Evolutionary conservation across 2,888 invertebrate species (phyloP).

Genomic region (Ectemnius cavifrons): DNA sequence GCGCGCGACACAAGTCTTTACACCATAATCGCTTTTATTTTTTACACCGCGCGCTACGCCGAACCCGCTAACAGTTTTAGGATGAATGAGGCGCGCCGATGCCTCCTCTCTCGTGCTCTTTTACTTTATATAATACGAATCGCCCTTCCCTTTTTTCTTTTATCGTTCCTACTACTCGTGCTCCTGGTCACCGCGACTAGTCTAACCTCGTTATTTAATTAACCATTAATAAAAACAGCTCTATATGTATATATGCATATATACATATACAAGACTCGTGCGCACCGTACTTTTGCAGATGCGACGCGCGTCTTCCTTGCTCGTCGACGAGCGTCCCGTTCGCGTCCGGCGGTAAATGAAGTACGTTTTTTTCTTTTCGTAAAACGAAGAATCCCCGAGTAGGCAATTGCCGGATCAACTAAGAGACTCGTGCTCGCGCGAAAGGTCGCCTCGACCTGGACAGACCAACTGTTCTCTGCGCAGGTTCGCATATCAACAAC

Average conservation of each 20-base stretch:
- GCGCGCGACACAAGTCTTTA: no score
- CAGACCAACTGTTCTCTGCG: no score
- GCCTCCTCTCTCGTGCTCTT: constrained; percentile 42
- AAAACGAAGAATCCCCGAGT: constrained; percentile 8
- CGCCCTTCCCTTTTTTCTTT: constrained; percentile 48
- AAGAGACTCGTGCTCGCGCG: no score
- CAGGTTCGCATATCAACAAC: no score
- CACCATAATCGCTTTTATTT: constrained; percentile 42
- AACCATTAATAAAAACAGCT: constrained; percentile 60
- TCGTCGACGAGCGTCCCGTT: constrained; percentile 25
- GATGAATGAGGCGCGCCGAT: constrained; percentile 57
- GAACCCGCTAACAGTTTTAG: constrained; percentile 36
- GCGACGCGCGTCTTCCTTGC: constrained; percentile 29
- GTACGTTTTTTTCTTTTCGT: neutral
- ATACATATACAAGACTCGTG: constrained; percentile 43
- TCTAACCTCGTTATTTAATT: constrained; percentile 64
- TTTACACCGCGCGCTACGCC: constrained; percentile 8
- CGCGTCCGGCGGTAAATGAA: constrained; percentile 20
- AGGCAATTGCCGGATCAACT: no score
- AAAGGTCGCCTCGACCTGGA: no score
- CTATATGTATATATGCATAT: constrained; percentile 47
- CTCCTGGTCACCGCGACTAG: constrained; percentile 64
- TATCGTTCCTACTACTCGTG: constrained; percentile 54
- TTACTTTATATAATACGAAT: constrained; percentile 27
- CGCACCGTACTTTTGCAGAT: constrained; percentile 32